Base-by-base conservation (phyloP, 2,113 vertebrate genomes). In the Oreotrochilus melanogaster region DNA sequence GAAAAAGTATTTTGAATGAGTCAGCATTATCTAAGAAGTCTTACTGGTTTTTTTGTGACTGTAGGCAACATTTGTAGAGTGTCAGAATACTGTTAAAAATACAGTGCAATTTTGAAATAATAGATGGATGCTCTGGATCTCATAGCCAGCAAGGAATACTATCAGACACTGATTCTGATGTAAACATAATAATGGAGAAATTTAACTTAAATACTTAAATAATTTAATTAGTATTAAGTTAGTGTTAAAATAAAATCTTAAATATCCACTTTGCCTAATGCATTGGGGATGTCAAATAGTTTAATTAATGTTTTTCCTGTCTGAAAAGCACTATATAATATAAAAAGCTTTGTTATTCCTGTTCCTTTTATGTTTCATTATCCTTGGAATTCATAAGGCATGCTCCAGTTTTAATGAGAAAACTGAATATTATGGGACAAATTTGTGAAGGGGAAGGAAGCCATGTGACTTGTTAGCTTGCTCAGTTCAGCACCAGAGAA, bases 221-320 rank as follows among this genome's bases (percentile, higher is more conserved):
- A n/a, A 17, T 86, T 94, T 83, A 80, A 73, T 93, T 90, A 79
- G 47, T 72, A 79, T 83, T 78, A 79, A 56, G n/a, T 78, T 88
- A 60, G 18, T 80, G 67, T 88, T 92, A 80, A 90, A 91, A 69
- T 84, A 48, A 78, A 85, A 88, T 62, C 58, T 70, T 73, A 78
- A 80, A 89, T 79, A 89, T 37, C 43, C 39, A 66, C 47, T 93
- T 95, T 86, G 23, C 64, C 51, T 92, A 92, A 93, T 82, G 75
- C 64, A 57, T 11, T 78, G 25, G 56, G 24, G 54, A 90, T 92
- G 88, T 88, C 30, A 70, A 83, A 88, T 50, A 43, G 31, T 83
- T 92, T 79, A 86, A 92, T 95, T 94, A 96, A 83, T 92, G 90
- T 11, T 78, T 89, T 89, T 88, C 57, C 60, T 92, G 78, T 48